Evolutionary conservation across 1,140 invertebrate genomes (phyloP), one percentile per base, ranked within the genome.

Genomic region (Copidosoma floridanum): DNA sequence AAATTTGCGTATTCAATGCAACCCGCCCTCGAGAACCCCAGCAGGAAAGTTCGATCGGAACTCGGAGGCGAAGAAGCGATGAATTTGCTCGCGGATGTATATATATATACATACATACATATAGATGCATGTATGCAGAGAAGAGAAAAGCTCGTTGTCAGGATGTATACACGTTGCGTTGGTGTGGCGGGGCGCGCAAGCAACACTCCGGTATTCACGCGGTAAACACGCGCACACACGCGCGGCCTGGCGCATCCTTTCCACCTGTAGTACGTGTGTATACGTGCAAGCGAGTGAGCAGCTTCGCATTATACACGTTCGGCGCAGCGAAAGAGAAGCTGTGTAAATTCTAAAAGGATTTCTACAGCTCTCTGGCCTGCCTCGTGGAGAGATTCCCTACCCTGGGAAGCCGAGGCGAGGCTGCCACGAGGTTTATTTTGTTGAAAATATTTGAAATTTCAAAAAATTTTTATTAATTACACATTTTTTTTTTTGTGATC

Each of bases 331-430:
- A 53, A 46, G 29, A 29, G 48, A 60, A 60, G 4, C 21, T 40
- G 47, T 54, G 58, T 48, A 37, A 60, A 53, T 54, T 60, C 29
- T n/a, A n/a, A 40, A 54, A 53, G 51, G 35, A 54, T 54, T 53
- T 52, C 50, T 43, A 46, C 26, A 35, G 40, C 37, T 43, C 26
- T n/a, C n/a, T n/a, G n/a, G 38, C 27, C 47, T n/a, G 12, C 46
- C 23, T 35, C 32, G 37, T 32, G 14, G 38, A 51, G n/a, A 32
- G 47, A 50, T 50, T 32, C 47, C n/a, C n/a, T n/a, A n/a, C n/a
- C n/a, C n/a, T n/a, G n/a, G n/a, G n/a, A n/a, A n/a, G n/a, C n/a
- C n/a, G n/a, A n/a, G n/a, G n/a, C n/a, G n/a, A n/a, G n/a, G n/a
- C n/a, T n/a, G n/a, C n/a, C n/a, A n/a, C n/a, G n/a, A n/a, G n/a